Evolutionary conservation across 92 coral and sea anemone genomes (phyloP), one percentile per base, ranked within the genome.

Genomic region (Scolanthus callimorphus): DNA sequence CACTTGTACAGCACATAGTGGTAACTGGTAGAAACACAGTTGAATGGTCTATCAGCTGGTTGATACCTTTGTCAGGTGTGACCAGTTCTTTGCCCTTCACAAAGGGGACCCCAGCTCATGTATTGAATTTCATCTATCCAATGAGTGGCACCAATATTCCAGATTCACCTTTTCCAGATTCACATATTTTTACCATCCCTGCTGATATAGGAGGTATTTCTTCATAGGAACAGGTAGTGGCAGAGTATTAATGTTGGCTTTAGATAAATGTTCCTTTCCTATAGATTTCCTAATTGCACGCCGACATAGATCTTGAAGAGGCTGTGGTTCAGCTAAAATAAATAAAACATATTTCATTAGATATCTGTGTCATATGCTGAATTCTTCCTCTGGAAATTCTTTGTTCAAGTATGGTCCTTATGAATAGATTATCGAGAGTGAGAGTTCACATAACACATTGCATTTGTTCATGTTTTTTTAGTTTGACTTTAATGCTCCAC

Each of bases 261-360:
- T 94, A 0, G 88, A 81, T 47, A 94, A 71, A 20, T 90, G 74
- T 49, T 94, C 96, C 77, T 94, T 94, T 27, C 99, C 99, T 65
- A 94, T 73, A 1, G 99, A 94, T 74, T 94, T 94, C 29, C 99
- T 80, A 38, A 94, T 90, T 29, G 83, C 79, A 27, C 99, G 91
- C 10, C 99, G 80, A 54, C 99, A 94, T 13, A 94, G 77, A 54
- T 94, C 99, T 71, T 76, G 80, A 52, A 94, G 58, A 17, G 96
- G 99, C 50, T 94, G 99, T 4, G 99, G 99, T 74, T 94, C 99
- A 70, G 99, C 99, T 94, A 65, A 3, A 62, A 80, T 0, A 22
- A 2, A 64, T n/a, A 48, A 15, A 15, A 15, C 6, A 34, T 34
- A 34, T 34, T 34, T 34, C 41, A 15, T 34, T 34, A 34, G 15